Percentiles rank a stretch among this genome's conserved stretches.
Conservation (phyloP, 37 sponge, comb jelly and placozoan species). For the Diacarnus erythraeanus region DNA sequence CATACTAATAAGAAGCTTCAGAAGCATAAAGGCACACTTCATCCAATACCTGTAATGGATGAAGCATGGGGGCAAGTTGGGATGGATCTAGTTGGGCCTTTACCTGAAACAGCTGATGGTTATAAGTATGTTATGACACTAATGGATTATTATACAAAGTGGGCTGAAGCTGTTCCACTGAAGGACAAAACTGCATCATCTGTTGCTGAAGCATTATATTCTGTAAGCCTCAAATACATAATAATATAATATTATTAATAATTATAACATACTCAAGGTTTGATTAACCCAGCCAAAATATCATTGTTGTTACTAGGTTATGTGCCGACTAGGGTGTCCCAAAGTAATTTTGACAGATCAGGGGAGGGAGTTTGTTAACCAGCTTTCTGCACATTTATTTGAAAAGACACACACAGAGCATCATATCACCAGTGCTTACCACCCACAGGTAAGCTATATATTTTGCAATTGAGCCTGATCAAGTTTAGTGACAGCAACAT, state of each 20-base stretch:
- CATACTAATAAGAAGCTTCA: no score
- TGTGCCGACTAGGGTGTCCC: constrained; percentile 37
- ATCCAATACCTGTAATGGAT: constrained; percentile 29
- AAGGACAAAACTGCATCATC: constrained; percentile 32
- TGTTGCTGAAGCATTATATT: constrained; percentile 27
- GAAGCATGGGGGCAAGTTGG: constrained; percentile 44
- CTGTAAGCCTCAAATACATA: no score
- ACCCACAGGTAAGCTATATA: constrained; percentile 51
- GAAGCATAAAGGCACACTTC: no score
- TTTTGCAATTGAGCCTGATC: background rate
- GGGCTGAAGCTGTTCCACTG: constrained; percentile 50
- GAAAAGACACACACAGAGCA: constrained; percentile 25
- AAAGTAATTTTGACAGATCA: constrained; percentile 20
- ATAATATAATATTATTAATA: background rate
- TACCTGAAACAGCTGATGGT: constrained; percentile 19
- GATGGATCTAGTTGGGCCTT: constrained; percentile 39
- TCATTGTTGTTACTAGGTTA: background rate
- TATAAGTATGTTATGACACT: constrained; percentile 35
- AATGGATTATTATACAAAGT: constrained; percentile 49
- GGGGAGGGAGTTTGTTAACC: constrained; percentile 54
- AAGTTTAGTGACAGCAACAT: background rate
- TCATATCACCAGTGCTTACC: constrained; percentile 26
- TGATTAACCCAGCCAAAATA: constrained; percentile 2
- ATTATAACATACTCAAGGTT: background rate
- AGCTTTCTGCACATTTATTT: constrained; percentile 8